Evolutionary conservation across 23 tunicate species (phyloP).

Genomic region (Halocynthia roretzi): DNA sequence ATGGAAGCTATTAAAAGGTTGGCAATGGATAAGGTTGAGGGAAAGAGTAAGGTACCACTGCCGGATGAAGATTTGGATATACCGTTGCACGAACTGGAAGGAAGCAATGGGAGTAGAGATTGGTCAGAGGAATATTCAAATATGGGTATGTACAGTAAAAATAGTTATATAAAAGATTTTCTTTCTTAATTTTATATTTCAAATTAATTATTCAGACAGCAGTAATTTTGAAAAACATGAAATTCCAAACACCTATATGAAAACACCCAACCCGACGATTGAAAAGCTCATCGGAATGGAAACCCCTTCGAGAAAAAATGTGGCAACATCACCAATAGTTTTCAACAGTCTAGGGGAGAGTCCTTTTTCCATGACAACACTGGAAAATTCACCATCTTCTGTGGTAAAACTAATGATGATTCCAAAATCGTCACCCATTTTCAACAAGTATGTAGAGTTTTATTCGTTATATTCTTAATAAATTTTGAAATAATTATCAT

Average conservation of each 20-base stretch:
- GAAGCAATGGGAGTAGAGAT: too few relatives aligned
- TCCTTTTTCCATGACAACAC: not conserved
- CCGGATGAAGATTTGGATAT: not conserved
- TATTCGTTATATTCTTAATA: not conserved
- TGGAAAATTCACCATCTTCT: slow-evolving; percentile 38
- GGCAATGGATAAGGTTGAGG: slow-evolving; percentile 3
- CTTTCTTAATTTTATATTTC: too few relatives aligned
- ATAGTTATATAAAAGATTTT: too few relatives aligned
- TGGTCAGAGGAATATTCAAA: too few relatives aligned
- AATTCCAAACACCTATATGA: not conserved
- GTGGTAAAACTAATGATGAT: slow-evolving; percentile 51
- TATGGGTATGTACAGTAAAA: too few relatives aligned
- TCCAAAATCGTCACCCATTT: slow-evolving; percentile 43
- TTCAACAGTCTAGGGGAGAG: slow-evolving; percentile 1
- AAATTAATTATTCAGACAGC: not conserved
- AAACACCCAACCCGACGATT: slow-evolving; percentile 1
- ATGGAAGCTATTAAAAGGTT: not conserved
- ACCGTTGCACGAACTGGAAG: too few relatives aligned
- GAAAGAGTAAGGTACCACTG: not conserved
- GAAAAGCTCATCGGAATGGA: not conserved
- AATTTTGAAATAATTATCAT: not conserved
- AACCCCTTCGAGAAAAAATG: slow-evolving; percentile 15
- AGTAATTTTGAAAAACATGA: not conserved
- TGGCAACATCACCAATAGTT: slow-evolving; percentile 25
- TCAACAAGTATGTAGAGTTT: slow-evolving; percentile 10